Evolutionary conservation across 2,113 vertebrate genomes (phyloP), one percentile per base, ranked within the genome.

Genomic region (Campylorhamphus procurvoides): DNA sequence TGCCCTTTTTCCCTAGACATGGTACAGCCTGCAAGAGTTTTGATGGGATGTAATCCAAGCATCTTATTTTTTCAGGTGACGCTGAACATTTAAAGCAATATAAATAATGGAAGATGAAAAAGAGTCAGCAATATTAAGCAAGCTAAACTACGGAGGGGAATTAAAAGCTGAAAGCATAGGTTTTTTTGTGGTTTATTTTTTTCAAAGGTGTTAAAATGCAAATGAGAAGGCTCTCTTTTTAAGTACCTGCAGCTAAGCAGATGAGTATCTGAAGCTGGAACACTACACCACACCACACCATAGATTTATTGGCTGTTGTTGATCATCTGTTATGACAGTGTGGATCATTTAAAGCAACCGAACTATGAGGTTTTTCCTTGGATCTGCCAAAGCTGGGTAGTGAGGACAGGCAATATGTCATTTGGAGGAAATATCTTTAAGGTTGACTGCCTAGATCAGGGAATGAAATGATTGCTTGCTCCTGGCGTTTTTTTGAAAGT

Each of bases 61-160:
- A 18, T n/a, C n/a, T 84, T 89, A 37, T 89, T 94, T 94, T 89
- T 93, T 68, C 78, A 94, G 62, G 46, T 93, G 78, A 93, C 37
- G 6, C 14, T 46, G 72, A 90, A 73, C 5, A 33, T 66, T 75
- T 72, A 62, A 72, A 67, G 5, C 49, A 76, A 46, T 63, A 68
- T 72, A 86, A 89, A 63, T 46, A 78, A 60, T 19, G n/a, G 53
- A 63, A 69, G 27, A 68, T 6, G 16, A 93, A 40, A 94, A 79
- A 35, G 0, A 0, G 47, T 28, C 68, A 77, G 20, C 10, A 80
- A 37, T 55, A 91, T 37, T 78, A 87, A 59, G 5, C 23, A 79
- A 73, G 3, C 4, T 69, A 78, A 82, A 64, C 91, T 90, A 53
- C 84, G 89, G 14, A 55, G 22, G n/a, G 12, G 4, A 66, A 66